phyloP scores from a whole-genome alignment of 2,113 vertebrate species.

The Rhegmatorhina hoffmannsi region DNA sequence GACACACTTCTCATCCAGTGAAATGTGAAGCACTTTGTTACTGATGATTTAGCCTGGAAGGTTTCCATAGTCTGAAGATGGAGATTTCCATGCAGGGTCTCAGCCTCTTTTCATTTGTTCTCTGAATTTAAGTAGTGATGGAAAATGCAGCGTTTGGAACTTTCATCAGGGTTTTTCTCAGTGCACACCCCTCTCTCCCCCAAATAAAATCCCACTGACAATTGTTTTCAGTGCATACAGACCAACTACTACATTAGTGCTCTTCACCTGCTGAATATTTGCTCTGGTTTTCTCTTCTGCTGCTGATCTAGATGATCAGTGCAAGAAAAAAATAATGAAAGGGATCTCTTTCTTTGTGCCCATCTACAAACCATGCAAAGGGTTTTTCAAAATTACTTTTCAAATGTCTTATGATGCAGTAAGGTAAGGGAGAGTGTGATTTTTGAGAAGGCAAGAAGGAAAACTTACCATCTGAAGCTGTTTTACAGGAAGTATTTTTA shows the following conservation, averaged over 20 bases:
- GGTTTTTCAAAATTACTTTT: background rate
- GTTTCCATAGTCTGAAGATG: background rate
- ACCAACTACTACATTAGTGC: background rate
- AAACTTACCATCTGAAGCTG: constrained; percentile 6
- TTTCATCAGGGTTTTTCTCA: background rate
- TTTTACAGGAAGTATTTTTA: constrained; percentile 43
- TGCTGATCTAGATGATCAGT: background rate
- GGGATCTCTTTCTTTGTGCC: background rate
- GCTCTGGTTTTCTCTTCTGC: background rate
- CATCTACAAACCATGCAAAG: background rate
- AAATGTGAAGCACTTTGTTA: background rate
- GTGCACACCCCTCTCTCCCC: background rate
- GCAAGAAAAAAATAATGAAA: background rate
- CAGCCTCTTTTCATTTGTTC: background rate
- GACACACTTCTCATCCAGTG: background rate
- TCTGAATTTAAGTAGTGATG: background rate
- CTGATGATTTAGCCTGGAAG: rapidly evolving
- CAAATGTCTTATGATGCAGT: background rate
- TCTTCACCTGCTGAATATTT: background rate
- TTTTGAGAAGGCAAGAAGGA: background rate
- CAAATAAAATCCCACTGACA: background rate
- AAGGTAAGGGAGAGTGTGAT: background rate
- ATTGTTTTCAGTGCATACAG: background rate
- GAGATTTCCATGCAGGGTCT: background rate
- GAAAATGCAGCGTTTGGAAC: background rate